phyloP scores from a whole-genome alignment of 2,888 invertebrate species.

The Eristalis tenax region DNA sequence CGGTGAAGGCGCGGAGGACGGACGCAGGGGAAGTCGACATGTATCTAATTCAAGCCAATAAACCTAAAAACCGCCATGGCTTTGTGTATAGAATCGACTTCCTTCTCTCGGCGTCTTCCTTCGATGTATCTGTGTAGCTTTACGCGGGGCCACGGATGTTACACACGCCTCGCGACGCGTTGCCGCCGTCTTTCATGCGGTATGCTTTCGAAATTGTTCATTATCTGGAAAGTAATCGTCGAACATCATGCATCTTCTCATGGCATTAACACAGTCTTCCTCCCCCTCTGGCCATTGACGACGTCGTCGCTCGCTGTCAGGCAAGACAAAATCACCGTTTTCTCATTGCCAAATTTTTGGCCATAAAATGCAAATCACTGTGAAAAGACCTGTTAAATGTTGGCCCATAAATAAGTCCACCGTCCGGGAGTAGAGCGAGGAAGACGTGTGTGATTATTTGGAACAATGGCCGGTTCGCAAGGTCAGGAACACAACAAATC shows the following conservation, averaged over 20 bases:
- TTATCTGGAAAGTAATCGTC: conserved; percentile 16
- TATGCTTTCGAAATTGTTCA: not conserved
- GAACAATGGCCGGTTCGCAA: not conserved
- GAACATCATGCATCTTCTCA: conserved; percentile 5
- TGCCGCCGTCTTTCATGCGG: not conserved
- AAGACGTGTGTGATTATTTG: not conserved
- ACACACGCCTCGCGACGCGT: not conserved
- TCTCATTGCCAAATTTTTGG: conserved; percentile 53
- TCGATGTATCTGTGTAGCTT: not conserved
- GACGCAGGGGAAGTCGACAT: too few species aligned
- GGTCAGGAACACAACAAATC: not conserved
- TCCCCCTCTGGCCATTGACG: too few species aligned
- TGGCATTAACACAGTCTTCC: not conserved
- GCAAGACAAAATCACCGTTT: conserved; percentile 20
- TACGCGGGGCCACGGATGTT: not conserved
- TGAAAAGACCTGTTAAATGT: conserved; percentile 16
- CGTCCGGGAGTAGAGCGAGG: not conserved
- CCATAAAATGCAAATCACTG: conserved; percentile 39
- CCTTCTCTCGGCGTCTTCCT: not conserved
- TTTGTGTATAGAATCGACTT: not conserved
- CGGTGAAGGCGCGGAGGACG: too few species aligned
- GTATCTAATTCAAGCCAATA: not conserved
- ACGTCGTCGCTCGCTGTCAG: conserved; percentile 9
- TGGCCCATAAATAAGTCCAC: conserved; percentile 44
- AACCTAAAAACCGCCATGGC: not conserved